Base-by-base conservation (phyloP, 1,140 invertebrate genomes). In the Samia ricini region DNA sequence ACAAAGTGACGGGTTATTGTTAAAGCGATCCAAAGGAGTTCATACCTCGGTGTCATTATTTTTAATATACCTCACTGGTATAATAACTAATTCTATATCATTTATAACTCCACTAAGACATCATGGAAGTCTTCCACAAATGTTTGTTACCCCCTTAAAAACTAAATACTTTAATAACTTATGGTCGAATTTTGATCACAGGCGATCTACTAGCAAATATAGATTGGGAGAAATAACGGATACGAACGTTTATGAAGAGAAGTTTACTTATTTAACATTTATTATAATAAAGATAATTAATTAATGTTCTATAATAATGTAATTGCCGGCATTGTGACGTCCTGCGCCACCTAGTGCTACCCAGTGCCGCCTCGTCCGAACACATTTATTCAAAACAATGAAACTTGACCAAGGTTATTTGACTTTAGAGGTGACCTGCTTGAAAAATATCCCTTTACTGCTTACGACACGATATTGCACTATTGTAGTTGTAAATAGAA, bases 381-480 rank as follows among this genome's bases (percentile, higher is more conserved):
- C 33, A 42, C 33, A 42, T 42, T 42, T 42, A 15, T 42, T 10
- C 33, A 42, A 42, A 15, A 42, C 33, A 42, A 42, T 42, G 15
- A 15, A 42, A 42, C 33, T 15, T 42, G 33, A 42, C 21, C 50
- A 55, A 55, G 52, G 52, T 55, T 55, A 18, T n/a, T 21, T 4
- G 52, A 24, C 22, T 55, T 55, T 55, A 55, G 50, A 55, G 52
- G 52, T 55, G 52, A 55, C 52, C 52, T 24, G 19, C 15, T 42
- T 22, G 2, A 23, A 42, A 15, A 15, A 7, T 15, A 15, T 15
- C 33, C 12, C 33, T 42, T 42, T 15, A 42, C 3, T 15, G 33
- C 4, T 42, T 15, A 42, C 33, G 33, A 7, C 10, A 36, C 33
- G 33, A 36, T 12, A 8, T 12, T 42, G 8, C 26, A 26, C 26